Conservation (phyloP, 2,888 invertebrate genomes). For the Atrina japonica region DNA sequence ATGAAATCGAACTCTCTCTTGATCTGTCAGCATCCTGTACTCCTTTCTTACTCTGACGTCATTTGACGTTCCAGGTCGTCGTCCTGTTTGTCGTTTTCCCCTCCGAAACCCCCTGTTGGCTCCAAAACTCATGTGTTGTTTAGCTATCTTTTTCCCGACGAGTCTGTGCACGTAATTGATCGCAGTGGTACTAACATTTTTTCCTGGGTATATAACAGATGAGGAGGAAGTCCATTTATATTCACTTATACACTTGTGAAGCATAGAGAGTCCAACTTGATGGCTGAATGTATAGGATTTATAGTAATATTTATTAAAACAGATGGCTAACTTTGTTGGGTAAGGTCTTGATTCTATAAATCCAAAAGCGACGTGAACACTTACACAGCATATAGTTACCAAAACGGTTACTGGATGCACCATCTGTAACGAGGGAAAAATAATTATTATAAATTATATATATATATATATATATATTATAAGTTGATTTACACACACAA, state of each 20-base stretch:
- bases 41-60: slow-evolving; percentile 58
- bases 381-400: too few species aligned
- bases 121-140: too few species aligned
- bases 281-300: slow-evolving; percentile 33
- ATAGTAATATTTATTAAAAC: slow-evolving; percentile 22
- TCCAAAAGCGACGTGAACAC: too few species aligned
- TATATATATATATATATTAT: too few species aligned
- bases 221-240: slow-evolving; percentile 16
- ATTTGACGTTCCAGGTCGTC: too few species aligned
- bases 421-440: not conserved
- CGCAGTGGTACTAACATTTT: not conserved
- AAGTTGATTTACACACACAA: too few species aligned
- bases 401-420: too few species aligned
- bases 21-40: slow-evolving; percentile 62
- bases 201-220: slow-evolving; percentile 2
- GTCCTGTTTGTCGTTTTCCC: slow-evolving; percentile 35
- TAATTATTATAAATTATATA: too few species aligned
- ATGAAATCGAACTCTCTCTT: slow-evolving; percentile 59
- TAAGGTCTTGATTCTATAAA: slow-evolving; percentile 4
- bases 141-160: not conserved
- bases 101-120: not conserved
- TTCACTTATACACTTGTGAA: slow-evolving; percentile 21
- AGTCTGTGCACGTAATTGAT: not conserved
- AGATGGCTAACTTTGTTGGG: slow-evolving; percentile 11
- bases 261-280: slow-evolving; percentile 22